A percentile compares a stretch with the other conserved stretches of the same genome.
Conservation (phyloP, 2,888 invertebrate species). For the Cantharis rustica region DNA sequence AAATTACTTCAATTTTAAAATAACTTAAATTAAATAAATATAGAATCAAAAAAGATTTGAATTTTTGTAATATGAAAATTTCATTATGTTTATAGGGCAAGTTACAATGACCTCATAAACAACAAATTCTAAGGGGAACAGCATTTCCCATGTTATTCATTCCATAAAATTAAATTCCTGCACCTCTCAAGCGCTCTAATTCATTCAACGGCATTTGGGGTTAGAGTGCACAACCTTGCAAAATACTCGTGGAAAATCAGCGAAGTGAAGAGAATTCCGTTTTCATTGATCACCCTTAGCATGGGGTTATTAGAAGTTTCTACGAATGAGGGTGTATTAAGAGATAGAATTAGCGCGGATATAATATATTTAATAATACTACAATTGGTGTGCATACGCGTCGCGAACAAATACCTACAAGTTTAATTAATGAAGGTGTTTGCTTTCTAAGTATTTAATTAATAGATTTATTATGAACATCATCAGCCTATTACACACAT, state of each 20-base stretch:
- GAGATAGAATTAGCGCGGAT: conserved; percentile 17
- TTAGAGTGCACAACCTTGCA: conserved; percentile 12
- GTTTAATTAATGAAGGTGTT: conserved; percentile 29
- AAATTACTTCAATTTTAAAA: no score
- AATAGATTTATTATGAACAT: conserved; percentile 21
- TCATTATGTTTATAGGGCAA: background rate
- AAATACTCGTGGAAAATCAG: conserved; percentile 15
- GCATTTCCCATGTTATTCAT: conserved; percentile 24
- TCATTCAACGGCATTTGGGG: conserved; percentile 19
- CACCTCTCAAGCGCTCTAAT: conserved; percentile 24
- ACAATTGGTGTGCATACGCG: conserved; percentile 18
- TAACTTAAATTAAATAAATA: no score
- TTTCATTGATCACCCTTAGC: conserved; percentile 18
- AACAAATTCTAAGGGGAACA: background rate
- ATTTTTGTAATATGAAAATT: background rate
- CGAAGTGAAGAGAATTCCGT: conserved; percentile 9
- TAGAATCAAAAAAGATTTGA: background rate
- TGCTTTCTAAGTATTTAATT: conserved; percentile 26
- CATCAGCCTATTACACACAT: conserved; percentile 12
- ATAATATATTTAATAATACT: conserved; percentile 25
- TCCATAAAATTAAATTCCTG: conserved; percentile 27
- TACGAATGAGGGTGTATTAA: conserved; percentile 22
- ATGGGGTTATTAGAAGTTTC: conserved; percentile 23
- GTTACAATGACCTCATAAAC: background rate
- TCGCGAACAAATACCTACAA: conserved; percentile 21